These are phyloP conservation scores for Cataglyphis livida DNA, from an alignment of 2,888 invertebrate genomes.

Conservation along the genomic window DNA sequence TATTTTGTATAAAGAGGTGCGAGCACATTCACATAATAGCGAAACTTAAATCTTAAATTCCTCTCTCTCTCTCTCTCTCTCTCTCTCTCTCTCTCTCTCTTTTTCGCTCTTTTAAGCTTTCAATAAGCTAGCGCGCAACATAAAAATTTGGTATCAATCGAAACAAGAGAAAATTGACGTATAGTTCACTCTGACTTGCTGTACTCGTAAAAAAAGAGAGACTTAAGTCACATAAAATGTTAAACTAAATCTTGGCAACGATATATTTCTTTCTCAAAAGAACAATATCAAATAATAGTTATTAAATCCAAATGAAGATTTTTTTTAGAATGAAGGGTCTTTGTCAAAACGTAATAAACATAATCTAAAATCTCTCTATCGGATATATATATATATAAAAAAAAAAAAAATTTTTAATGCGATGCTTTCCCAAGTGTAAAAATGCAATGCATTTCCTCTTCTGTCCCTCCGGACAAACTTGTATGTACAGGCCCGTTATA, in stretches of 20 bases:
- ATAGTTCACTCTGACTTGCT: neutral
- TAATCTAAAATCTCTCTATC: too few relatives aligned
- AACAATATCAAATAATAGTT: neutral
- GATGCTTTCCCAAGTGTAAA: too few relatives aligned
- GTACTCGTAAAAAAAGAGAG: neutral
- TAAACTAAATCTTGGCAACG: neutral
- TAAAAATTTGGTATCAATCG: neutral
- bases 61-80: neutral
- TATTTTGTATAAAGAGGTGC: neutral
- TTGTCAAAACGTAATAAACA: constrained; percentile 36
- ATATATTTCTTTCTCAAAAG: neutral
- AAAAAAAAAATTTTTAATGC: constrained; percentile 14
- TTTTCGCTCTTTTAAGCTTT: neutral
- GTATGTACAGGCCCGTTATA: neutral
- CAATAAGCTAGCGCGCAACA: neutral
- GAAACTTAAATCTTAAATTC: neutral
- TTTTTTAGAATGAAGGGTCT: neutral
- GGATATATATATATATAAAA: constrained; percentile 17
- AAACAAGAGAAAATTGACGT: neutral
- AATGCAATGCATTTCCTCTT: too few relatives aligned
- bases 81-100: neutral
- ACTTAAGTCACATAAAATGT: neutral
- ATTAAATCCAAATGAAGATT: neutral
- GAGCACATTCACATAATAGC: neutral
- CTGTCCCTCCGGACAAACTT: neutral